Base-by-base conservation (phyloP, 1,140 invertebrate genomes). In the Helicoverpa armigera region DNA sequence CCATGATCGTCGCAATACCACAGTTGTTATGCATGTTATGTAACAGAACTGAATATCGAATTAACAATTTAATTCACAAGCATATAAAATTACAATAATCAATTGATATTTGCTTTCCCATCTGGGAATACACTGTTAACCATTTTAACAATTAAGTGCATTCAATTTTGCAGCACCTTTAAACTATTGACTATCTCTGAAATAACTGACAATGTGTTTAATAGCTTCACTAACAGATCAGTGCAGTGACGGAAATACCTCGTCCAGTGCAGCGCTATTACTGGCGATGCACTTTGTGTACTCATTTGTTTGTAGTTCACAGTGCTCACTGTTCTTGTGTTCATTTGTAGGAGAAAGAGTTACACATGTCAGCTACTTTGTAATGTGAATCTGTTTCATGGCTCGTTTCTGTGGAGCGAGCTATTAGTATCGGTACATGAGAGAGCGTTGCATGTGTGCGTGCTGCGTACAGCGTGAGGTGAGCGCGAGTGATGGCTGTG, bases 1-100 rank as follows among this genome's bases (percentile, higher is more conserved):
- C 18, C 58, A 23, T 23, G 23, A 29, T 29, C 3, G 13, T 31
- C 18, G 23, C 12, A 9, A 43, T 43, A 31, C 23, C 23, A 61
- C 58, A 61, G 31, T 61, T 61, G 2, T 61, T 61, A 43, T 7
- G 35, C 35, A 43, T 23, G 23, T 9, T 9, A 43, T 9, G 13
- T 23, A 61, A 61, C 29, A 29, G 23, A 31, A 61, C 23, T 61
- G 58, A 61, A 61, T 60, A 60, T 29, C 18, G 23, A 23, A 60
- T 29, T 29, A 60, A 60, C 58, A 60, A 18, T 60, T 60, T 60
- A 29, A 60, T 60, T 60, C 58, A 60, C 23, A 29, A 29, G 13
- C 58, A 60, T 60, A 60, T 14, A 14, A 12, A 16, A 60, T 60
- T 29, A 31, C 29, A 4, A 60, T 60, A 29, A 35, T 35, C 35